Evolutionary conservation across 2,888 invertebrate species (phyloP), one percentile per base, ranked within the genome.

Genomic region (Acanthococcus lagerstroemiae): DNA sequence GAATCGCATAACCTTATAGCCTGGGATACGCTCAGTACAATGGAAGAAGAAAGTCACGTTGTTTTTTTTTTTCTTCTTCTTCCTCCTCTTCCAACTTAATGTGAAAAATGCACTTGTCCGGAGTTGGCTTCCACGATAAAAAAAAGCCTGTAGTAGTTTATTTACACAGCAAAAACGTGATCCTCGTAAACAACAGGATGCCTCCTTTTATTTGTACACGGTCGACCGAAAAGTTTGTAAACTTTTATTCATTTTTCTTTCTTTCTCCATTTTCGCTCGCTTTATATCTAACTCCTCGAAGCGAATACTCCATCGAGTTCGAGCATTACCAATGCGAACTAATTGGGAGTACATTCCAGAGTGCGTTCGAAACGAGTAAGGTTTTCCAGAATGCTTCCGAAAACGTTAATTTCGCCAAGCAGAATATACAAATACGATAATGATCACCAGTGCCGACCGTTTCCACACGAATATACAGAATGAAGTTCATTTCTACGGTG

Each of bases 161-260:
- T 61, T 61, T 61, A 61, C 61, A 61, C 61, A 61, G 61, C 50
- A 61, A 61, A 61, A 61, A 61, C 61, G 61, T 61, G 61, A 61
- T 61, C 50, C 61, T 61, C 61, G 61, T 61, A 61, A 61, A 61
- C 61, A 61, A 61, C 61, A 61, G 61, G 61, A 50, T 61, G 50
- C 27, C 52, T 48, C 48, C 55, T 55, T 55, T 52, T 48, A 27
- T 61, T 61, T 22, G 17, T 26, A 50, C 48, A 61, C 61, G 52
- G 52, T 61, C 50, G 61, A 17, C 26, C 61, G 52, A 61, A 61
- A 61, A 61, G 61, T 61, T 61, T 27, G 52, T 50, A 50, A 61
- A 50, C 61, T 61, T 61, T 61, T 52, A 52, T 52, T 61, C 50
- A 50, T 48, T 44, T 57, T 57, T 57, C 19, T 27, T 27, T 56